Evolutionary conservation across 2,113 vertebrate genomes (phyloP).

Genomic region (Ceratotherium simum): DNA sequence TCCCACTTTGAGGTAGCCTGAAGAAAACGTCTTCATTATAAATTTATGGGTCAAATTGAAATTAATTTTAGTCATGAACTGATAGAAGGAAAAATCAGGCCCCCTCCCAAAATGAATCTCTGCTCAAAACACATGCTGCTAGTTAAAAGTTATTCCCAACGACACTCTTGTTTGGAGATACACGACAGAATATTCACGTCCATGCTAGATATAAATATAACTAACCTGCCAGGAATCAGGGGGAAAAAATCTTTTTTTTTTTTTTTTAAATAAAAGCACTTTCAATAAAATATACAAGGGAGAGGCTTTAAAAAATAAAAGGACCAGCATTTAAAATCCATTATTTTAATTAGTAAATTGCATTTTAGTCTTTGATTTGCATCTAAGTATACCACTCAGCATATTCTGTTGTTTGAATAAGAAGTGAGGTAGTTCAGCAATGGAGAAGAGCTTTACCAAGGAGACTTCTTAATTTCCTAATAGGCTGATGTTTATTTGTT

Average conservation of each 20-base stretch:
- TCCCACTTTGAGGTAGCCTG: conserved; percentile 60
- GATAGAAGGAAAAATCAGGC: conserved; percentile 36
- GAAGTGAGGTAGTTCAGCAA: conserved; percentile 45
- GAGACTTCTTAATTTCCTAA: background rate
- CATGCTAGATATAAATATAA: background rate
- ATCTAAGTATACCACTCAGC: conserved; percentile 33
- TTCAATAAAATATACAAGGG: conserved; percentile 12
- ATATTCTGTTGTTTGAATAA: conserved; percentile 60
- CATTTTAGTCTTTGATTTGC: conserved; percentile 63
- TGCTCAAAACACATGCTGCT: background rate
- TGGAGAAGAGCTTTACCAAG: background rate
- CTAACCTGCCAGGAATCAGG: conserved; percentile 53
- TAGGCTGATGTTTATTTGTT: background rate
- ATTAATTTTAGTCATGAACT: conserved; percentile 66
- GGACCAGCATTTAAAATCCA: conserved; percentile 67
- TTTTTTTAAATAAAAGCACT: background rate
- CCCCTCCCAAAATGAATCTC: conserved; percentile 13
- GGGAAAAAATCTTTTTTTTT: background rate
- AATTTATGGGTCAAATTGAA: conserved; percentile 57
- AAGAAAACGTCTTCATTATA: conserved; percentile 68
- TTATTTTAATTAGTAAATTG: conserved; percentile 75
- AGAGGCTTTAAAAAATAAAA: conserved; percentile 40
- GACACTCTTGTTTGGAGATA: background rate
- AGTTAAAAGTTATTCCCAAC: conserved; percentile 39
- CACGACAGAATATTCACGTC: conserved; percentile 1